phyloP scores from a whole-genome alignment of 92 coral and sea anemone species.

The Anthopleura xanthogrammica region DNA sequence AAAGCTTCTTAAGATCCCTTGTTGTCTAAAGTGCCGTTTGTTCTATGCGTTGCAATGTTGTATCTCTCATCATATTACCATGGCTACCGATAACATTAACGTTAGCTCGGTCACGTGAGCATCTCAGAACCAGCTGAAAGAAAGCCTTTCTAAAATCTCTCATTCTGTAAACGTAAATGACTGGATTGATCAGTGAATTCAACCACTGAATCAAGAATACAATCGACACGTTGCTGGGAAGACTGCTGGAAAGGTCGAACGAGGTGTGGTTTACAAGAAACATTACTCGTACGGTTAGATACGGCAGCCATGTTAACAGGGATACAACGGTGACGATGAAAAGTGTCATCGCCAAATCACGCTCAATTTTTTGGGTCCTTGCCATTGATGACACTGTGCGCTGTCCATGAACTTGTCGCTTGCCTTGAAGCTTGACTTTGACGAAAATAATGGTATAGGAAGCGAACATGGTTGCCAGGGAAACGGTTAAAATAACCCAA shows the following conservation, averaged over 20 bases:
- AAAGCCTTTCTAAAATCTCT: slow-evolving; percentile 26
- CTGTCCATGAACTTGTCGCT: not conserved
- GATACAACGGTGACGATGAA: slow-evolving; percentile 65
- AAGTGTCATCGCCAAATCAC: slow-evolving; percentile 45
- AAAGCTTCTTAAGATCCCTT: not conserved
- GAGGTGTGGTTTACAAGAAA: not conserved
- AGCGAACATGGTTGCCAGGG: not conserved
- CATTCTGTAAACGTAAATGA: slow-evolving; percentile 24
- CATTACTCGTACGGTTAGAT: slow-evolving; percentile 17
- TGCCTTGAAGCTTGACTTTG: not conserved
- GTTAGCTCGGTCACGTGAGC: not conserved
- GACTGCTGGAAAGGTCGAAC: not conserved
- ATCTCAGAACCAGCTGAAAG: not conserved
- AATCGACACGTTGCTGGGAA: not conserved
- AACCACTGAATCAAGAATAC: not conserved
- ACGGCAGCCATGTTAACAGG: slow-evolving; percentile 71
- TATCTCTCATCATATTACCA: not conserved
- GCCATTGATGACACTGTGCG: not conserved
- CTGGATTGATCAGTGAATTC: slow-evolving; percentile 22
- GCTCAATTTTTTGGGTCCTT: not conserved
- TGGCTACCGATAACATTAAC: not conserved
- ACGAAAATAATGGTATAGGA: not conserved
- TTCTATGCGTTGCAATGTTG: not conserved
- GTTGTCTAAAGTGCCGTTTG: not conserved
- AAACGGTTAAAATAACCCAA: slow-evolving; percentile 1